Conservation (phyloP, 1,140 invertebrate genomes). For the Pissodes strobi region DNA sequence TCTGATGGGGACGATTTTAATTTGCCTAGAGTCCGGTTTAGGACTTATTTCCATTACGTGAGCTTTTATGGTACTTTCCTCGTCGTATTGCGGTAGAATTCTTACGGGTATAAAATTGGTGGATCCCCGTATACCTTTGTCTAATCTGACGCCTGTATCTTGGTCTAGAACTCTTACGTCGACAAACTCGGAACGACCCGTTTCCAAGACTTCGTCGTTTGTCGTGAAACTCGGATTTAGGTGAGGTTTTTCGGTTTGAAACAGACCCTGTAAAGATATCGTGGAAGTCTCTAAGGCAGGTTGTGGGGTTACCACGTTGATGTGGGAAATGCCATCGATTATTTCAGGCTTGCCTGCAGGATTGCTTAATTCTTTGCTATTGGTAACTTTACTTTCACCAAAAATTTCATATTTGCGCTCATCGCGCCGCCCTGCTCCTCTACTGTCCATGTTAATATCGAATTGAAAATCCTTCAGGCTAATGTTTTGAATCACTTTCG, state of each 20-base stretch:
- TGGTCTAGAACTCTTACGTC: slow-evolving; percentile 47
- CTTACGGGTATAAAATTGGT: slow-evolving; percentile 40
- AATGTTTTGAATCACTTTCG: slow-evolving; percentile 8
- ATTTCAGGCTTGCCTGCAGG: slow-evolving; percentile 33
- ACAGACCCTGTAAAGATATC: slow-evolving; percentile 66
- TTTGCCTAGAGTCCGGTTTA: slow-evolving; percentile 40
- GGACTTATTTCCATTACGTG: slow-evolving; percentile 50
- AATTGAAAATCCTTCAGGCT: slow-evolving; percentile 27
- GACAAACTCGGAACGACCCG: slow-evolving; percentile 47
- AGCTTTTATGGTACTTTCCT: slow-evolving; percentile 46
- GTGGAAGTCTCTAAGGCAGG: slow-evolving; percentile 62
- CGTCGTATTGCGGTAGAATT: slow-evolving; percentile 42
- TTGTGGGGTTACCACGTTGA: slow-evolving; percentile 51
- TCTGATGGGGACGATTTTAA: slow-evolving; percentile 52
- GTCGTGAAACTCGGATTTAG: slow-evolving; percentile 19
- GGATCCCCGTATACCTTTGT: slow-evolving; percentile 6
- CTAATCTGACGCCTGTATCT: slow-evolving; percentile 22
- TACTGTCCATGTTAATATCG: slow-evolving; percentile 5
- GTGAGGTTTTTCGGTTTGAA: slow-evolving; percentile 58
- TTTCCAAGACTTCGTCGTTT: slow-evolving; percentile 50
- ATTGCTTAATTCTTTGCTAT: slow-evolving; percentile 12
- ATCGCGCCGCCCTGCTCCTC: slow-evolving; percentile 22
- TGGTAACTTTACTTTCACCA: slow-evolving; percentile 31
- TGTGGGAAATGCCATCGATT: slow-evolving; percentile 49
- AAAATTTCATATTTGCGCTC: slow-evolving; percentile 48